Evolutionary conservation across 2,888 invertebrate genomes (phyloP), one percentile per base, ranked within the genome.

Genomic region (Apotomis capreana): DNA sequence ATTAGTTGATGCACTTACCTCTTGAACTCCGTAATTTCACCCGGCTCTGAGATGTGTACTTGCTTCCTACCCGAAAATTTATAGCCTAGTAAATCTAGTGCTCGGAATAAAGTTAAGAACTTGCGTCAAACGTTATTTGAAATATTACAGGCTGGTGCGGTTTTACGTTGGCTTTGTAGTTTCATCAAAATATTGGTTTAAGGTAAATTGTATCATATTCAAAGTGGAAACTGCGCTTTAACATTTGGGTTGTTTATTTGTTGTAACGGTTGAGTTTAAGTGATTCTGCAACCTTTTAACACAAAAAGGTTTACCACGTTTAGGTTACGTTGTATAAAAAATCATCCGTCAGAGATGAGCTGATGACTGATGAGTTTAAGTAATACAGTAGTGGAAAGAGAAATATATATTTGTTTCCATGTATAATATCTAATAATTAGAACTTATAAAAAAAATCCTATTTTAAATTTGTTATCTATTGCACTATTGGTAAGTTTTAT

Each of bases 1-100:
- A 67, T 67, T 71, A 71, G 71, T 58, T 68, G 71, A 71, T 71
- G 71, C 71, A 71, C 55, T 68, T 68, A 61, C 61, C 55, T 15
- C 49, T 49, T 44, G 55, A 70, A 61, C 62, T 37, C 15, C 49
- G 51, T 68, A 62, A 63, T 72, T 58, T n/a, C 49, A 62, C 72
- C 68, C 37, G 68, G 52, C 62, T 52, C 62, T 8, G 60, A 72
- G 68, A 71, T 71, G 62, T 71, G 59, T 49, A 67, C 44, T 62
- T 51, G 57, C 61, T 68, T 62, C 68, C 62, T 67, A 26, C 12
- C 54, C 37, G 67, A 36, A 65, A 71, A 68, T 71, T 58, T 71
- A 71, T 58, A 26, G 62, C 62, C 67, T 6, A 55, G 67, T 67
- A 71, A 67, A 67, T 61, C 68, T 59, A 51, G 61, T 68, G 57